These are phyloP conservation scores for Sorex araneus DNA, from an alignment of 2,113 vertebrate genomes.

Conservation along the genomic window DNA sequence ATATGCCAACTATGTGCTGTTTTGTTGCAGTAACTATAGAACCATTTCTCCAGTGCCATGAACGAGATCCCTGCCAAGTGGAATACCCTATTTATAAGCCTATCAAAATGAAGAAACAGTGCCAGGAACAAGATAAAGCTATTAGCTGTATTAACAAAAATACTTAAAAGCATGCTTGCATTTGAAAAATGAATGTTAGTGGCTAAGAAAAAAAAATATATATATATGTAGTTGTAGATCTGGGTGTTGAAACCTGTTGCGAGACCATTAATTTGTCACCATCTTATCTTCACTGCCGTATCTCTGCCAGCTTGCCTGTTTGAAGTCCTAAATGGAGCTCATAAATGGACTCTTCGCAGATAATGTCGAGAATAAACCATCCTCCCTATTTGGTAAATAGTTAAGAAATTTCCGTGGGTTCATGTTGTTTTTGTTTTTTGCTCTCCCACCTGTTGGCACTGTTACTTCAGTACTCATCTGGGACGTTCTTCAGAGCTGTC, in stretches of 20 bases:
- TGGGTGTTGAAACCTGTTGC: slow-evolving; percentile 88
- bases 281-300: slow-evolving; percentile 87
- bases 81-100: slow-evolving; percentile 77
- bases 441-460: slow-evolving; percentile 16
- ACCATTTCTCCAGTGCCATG: slow-evolving; percentile 68
- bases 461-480: slow-evolving; percentile 26
- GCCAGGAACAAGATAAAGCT: slow-evolving; percentile 84
- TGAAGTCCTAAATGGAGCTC: slow-evolving; percentile 86
- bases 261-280: slow-evolving; percentile 85
- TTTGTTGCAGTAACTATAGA: slow-evolving; percentile 81
- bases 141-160: slow-evolving; percentile 85
- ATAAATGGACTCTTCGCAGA: slow-evolving; percentile 84
- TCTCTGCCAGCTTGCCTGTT: slow-evolving; percentile 82
- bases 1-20: slow-evolving; percentile 76
- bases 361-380: slow-evolving; percentile 76
- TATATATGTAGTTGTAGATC: slow-evolving; percentile 85
- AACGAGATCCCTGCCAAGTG: slow-evolving; percentile 67
- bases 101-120: slow-evolving; percentile 73
- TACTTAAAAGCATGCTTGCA: slow-evolving; percentile 85
- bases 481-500: slow-evolving; percentile 10
- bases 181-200: slow-evolving; percentile 85
- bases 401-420: slow-evolving; percentile 63
- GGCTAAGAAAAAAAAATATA: slow-evolving; percentile 78
- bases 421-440: not conserved
- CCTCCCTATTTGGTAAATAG: slow-evolving; percentile 71